Percentiles rank a stretch among this genome's conserved stretches.
phyloP scores from a whole-genome alignment of 1,140 invertebrate genomes.

The Coelopa frigida region DNA sequence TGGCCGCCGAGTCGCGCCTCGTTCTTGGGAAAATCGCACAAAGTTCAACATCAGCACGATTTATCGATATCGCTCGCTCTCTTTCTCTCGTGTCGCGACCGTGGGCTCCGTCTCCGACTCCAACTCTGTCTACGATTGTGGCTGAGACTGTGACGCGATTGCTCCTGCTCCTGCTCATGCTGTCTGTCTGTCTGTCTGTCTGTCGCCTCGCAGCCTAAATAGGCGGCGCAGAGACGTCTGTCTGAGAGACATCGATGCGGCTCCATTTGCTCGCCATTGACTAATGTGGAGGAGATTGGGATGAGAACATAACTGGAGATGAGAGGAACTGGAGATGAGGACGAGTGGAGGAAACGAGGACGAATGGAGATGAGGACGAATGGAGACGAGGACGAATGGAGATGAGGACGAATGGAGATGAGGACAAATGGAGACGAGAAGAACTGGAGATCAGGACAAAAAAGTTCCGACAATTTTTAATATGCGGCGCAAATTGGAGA shows the following conservation, averaged over 20 bases:
- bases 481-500: too few species aligned
- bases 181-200: not conserved
- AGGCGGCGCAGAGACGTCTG: not conserved
- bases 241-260: not conserved
- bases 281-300: not conserved
- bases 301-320: not conserved
- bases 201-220: not conserved
- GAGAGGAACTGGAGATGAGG: not conserved
- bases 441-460: too few species aligned
- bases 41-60: slow-evolving; percentile 10
- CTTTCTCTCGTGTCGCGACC: too few species aligned
- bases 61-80: slow-evolving; percentile 7
- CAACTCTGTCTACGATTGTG: not conserved
- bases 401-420: not conserved
- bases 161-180: not conserved
- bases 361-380: not conserved
- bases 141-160: not conserved
- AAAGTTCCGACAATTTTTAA: too few species aligned
- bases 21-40: slow-evolving; percentile 9
- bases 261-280: too few species aligned
- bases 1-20: slow-evolving; percentile 6
- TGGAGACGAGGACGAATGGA: not conserved
- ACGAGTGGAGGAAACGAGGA: not conserved
- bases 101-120: not conserved
- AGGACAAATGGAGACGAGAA: too few species aligned